Base-by-base conservation (phyloP, 2,113 vertebrate genomes). In the Ceratotherium simum region DNA sequence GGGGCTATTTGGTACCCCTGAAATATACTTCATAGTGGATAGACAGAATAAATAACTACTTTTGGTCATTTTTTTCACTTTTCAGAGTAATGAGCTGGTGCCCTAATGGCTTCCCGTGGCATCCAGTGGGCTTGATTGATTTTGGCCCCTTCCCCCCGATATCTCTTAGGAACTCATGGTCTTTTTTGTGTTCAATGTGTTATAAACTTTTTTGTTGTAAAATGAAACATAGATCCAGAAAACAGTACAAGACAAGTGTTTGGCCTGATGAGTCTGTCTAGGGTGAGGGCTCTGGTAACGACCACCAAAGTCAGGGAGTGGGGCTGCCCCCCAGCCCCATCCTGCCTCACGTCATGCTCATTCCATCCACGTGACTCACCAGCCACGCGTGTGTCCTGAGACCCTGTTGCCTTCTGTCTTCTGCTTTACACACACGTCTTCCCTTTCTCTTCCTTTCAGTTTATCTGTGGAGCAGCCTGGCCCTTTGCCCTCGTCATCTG, bases 321-420 rank as follows among this genome's bases (percentile, higher is more conserved):
- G 72, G 13, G 1, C 1, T 11, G 4, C 5, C 46, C 69, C 6
- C 0, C 2, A 14, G 27, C 56, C 1, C 46, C 16, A 2, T 25
- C 2, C 33, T 6, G 42, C 23, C 60, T 2, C 16, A 23, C 2
- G 9, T 10, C 56, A 33, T 25, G 78, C 51, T 36, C 51, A 25
- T 51, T 60, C 23, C 21, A 23, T 21, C 20, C 58, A 25, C 58
- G 2, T 8, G 21, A 25, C 23, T 60, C 14, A 3, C 33, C 1
- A 0, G 21, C 60, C 6, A 0, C 0, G 0, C 2, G 0, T 14
- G 18, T 23, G 8, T 27, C 33, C 25, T 5, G 1, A 46, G 69
- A 8, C 17, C 6, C 20, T 0, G 5, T 27, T 5, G 46, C 60
- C 36, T 33, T 8, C 9, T n/a, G 31, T 17, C 64, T 65, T 48